Base-by-base conservation (phyloP, 2,113 vertebrate species). In the Pterocles burchelli region DNA sequence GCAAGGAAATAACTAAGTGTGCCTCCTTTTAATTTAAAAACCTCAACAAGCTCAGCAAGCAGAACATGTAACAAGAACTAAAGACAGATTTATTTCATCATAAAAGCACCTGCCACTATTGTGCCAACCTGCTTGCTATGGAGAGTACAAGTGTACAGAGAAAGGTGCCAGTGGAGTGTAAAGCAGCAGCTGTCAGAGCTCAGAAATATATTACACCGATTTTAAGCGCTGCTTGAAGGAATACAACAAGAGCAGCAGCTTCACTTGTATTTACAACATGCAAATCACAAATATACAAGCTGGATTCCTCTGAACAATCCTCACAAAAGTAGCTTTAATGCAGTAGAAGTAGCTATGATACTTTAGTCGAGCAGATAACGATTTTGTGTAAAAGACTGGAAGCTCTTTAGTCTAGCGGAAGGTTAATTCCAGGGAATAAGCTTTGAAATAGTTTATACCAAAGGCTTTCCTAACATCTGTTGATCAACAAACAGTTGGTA, bases 61-160 rank as follows among this genome's bases (percentile, higher is more conserved):
- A 90, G 92, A 94, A 91, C 75, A 2, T 83, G 73, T 76, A 91
- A 83, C 63, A 76, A 79, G 73, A 93, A 41, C 41, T 86, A 68
- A 83, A 94, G 73, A 91, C 22, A 91, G 84, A 95, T 86, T 77
- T 93, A 91, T 92, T 93, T 92, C 48, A 72, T 84, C 94, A 45
- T 70, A 87, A 91, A 95, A 91, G 45, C 74, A 66, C 45, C 79
- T 91, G 70, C 92, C 79, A 34, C 34, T 66, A 17, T 52, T 75
- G 72, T 73, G 65, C 77, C 71, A 94, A 31, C 48, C 55, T 84
- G 70, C 71, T 67, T 74, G 79, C 78, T 90, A 62, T 29, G 55
- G 81, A 62, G 59, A 94, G 46, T 34, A 77, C 65, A 52, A 82
- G 55, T 13, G 34, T 3, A 18, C 34, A 51, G 57, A 93, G 86